Percentiles rank a stretch among this genome's conserved stretches.
These are phyloP conservation scores for Leucophenga maculata DNA, from an alignment of 2,888 invertebrate species.

Conservation along the genomic window DNA sequence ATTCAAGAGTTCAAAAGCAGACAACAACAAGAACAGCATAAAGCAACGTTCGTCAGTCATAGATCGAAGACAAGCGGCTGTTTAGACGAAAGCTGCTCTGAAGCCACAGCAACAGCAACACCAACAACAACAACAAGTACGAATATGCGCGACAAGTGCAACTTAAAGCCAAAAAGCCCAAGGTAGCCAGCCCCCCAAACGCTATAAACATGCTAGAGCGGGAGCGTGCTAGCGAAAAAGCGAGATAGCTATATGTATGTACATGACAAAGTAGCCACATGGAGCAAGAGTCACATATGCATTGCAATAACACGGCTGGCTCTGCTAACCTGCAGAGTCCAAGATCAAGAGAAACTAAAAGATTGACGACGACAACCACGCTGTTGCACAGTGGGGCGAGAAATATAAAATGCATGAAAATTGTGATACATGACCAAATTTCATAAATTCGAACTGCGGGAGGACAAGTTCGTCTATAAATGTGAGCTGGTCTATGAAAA, in stretches of 20 bases:
- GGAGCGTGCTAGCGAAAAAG: conserved; percentile 23
- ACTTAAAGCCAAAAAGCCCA: conserved; percentile 42
- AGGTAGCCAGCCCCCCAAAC: conserved; percentile 52
- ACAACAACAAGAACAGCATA: conserved; percentile 41
- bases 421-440: too few relatives aligned
- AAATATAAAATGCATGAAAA: too few relatives aligned
- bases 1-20: conserved; percentile 51
- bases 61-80: too few relatives aligned
- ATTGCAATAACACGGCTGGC: not conserved
- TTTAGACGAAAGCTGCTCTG: too few relatives aligned
- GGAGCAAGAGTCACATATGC: conserved; percentile 16
- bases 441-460: too few relatives aligned
- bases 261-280: not conserved
- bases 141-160: conserved; percentile 54
- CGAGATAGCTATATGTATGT: conserved; percentile 16
- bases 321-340: conserved; percentile 18
- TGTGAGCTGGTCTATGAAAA: too few relatives aligned
- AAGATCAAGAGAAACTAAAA: conserved; percentile 28
- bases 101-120: conserved; percentile 18
- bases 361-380: not conserved
- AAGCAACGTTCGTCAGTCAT: too few relatives aligned
- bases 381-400: conserved; percentile 25
- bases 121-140: not conserved
- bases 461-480: too few relatives aligned
- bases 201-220: conserved; percentile 39